These are phyloP conservation scores for Ariopsis seemanni DNA, from an alignment of 2,113 vertebrate genomes.

Conservation along the genomic window DNA sequence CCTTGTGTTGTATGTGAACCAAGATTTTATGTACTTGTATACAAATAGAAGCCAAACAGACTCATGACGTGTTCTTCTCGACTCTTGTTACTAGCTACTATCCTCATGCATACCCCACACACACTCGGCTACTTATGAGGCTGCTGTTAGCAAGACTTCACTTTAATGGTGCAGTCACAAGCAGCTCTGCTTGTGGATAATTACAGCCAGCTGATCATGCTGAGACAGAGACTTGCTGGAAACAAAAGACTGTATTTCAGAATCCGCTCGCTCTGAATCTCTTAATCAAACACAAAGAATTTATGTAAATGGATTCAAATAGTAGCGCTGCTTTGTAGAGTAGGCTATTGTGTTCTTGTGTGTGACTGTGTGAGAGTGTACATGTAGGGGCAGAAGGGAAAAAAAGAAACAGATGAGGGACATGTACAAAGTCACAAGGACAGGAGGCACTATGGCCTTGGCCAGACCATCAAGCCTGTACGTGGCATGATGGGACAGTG, in stretches of 20 bases:
- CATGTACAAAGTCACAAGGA: constrained; percentile 43
- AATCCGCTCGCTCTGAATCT: constrained; percentile 21
- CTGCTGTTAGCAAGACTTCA: constrained; percentile 41
- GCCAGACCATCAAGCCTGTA: constrained; percentile 46
- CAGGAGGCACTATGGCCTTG: constrained; percentile 29
- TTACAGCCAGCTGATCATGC: constrained; percentile 30
- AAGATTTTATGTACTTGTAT: neutral
- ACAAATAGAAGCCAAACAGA: neutral
- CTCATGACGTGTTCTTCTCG: neutral
- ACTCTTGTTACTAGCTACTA: neutral
- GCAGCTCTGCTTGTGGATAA: constrained; percentile 26
- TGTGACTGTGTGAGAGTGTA: neutral
- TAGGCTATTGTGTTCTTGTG: constrained; percentile 10
- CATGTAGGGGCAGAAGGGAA: neutral
- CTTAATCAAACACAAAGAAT: constrained; percentile 41
- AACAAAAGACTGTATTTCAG: constrained; percentile 19
- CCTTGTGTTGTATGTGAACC: neutral
- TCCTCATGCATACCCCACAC: neutral
- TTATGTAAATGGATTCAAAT: constrained; percentile 51
- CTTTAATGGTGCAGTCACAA: constrained; percentile 9
- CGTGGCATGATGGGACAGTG: constrained; percentile 29
- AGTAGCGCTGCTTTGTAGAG: constrained; percentile 40
- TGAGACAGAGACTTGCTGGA: constrained; percentile 9
- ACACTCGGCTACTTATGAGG: constrained; percentile 46
- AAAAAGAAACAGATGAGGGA: constrained; percentile 30